Evolutionary conservation across 2,113 vertebrate species (phyloP).

Genomic region (Sylvilagus bachmani): DNA sequence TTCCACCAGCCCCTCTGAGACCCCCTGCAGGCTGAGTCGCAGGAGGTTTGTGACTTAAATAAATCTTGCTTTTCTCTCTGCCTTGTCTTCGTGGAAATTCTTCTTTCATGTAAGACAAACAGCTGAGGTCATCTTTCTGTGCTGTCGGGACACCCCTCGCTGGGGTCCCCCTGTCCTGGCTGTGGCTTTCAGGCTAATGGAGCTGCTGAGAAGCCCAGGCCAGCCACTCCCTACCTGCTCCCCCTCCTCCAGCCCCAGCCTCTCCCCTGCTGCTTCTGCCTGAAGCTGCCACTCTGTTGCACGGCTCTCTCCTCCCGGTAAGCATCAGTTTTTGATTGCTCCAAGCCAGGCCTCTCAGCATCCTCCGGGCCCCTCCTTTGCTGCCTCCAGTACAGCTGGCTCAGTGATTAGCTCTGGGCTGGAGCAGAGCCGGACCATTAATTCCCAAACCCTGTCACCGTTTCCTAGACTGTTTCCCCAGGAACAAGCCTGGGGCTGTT

Average conservation of each 20-base stretch:
- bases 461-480: not conserved
- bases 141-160: not conserved
- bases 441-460: conserved; percentile 50
- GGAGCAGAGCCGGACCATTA: conserved; percentile 53
- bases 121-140: too few species aligned
- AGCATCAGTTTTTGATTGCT: conserved; percentile 56
- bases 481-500: not conserved
- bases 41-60: too few species aligned
- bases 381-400: conserved; percentile 32
- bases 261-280: not conserved
- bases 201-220: not conserved
- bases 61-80: too few species aligned
- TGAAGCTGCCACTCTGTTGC: not conserved
- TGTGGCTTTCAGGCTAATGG: not conserved
- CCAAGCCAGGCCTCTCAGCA: conserved; percentile 6
- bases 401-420: conserved; percentile 11
- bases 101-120: too few species aligned
- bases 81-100: too few species aligned
- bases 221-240: not conserved
- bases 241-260: too few species aligned
- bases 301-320: not conserved
- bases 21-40: too few species aligned
- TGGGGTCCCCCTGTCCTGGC: not conserved
- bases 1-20: too few species aligned
- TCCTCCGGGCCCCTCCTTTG: not conserved